Evolutionary conservation across 2,113 vertebrate genomes (phyloP).

Genomic region (Tursiops truncatus): DNA sequence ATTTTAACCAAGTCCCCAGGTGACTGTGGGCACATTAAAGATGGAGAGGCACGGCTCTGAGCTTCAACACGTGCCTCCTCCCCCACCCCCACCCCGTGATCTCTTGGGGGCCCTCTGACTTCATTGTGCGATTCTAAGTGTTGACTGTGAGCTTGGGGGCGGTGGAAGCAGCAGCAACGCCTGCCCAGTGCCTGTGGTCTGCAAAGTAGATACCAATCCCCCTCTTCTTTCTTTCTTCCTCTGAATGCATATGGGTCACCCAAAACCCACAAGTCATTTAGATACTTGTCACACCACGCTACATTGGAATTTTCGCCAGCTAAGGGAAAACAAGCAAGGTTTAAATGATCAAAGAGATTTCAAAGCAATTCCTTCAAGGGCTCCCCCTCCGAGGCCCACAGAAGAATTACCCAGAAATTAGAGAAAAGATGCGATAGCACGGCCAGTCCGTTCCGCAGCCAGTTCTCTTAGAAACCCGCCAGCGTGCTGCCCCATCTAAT

Average conservation of each 20-base stretch:
- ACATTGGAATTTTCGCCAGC: background rate
- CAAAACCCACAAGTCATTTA: conserved; percentile 4
- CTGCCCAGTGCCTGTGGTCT: background rate
- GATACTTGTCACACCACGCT: background rate
- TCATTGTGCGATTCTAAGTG: background rate
- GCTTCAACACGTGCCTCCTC: rapidly evolving
- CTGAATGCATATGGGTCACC: background rate
- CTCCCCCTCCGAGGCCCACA: background rate
- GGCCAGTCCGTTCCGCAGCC: rapidly evolving
- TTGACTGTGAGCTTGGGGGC: rapidly evolving
- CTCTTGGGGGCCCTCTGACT: background rate
- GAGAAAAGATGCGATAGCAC: background rate
- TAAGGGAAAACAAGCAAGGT: background rate
- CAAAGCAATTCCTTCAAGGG: background rate
- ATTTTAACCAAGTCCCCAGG: background rate
- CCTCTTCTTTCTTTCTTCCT: background rate
- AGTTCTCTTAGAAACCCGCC: background rate
- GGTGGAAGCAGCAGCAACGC: too few relatives aligned
- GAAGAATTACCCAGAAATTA: conserved; percentile 29
- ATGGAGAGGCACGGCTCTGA: rapidly evolving
- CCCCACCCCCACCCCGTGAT: rapidly evolving
- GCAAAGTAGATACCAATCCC: background rate
- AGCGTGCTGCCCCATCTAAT: rapidly evolving
- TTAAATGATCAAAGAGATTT: conserved; percentile 33
- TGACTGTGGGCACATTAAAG: rapidly evolving